phyloP scores from a whole-genome alignment of 1,140 invertebrate species.

The Oedothorax gibbosus region DNA sequence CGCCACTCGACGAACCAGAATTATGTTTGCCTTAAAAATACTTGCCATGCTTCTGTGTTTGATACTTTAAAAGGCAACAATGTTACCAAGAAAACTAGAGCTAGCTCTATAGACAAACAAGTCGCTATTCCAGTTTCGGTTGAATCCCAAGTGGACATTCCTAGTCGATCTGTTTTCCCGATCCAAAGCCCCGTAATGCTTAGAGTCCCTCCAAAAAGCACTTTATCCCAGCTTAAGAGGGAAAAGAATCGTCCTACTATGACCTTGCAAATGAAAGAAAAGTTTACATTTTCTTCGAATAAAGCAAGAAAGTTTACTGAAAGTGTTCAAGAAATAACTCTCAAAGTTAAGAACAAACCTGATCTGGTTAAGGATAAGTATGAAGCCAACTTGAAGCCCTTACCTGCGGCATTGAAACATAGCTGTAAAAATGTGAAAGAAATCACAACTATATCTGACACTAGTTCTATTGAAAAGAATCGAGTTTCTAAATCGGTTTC shows the following conservation, averaged over 20 bases:
- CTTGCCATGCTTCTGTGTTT: neutral
- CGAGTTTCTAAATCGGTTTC: neutral
- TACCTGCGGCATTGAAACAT: too few species aligned
- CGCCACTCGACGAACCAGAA: neutral
- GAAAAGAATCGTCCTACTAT: neutral
- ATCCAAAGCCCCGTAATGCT: conserved; percentile 20
- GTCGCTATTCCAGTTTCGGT: neutral
- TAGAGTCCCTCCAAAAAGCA: conserved; percentile 24
- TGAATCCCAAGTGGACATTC: conserved; percentile 10
- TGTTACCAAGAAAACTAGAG: too few species aligned
- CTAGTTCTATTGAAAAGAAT: too few species aligned
- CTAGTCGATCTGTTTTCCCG: conserved; percentile 28
- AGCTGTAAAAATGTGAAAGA: too few species aligned
- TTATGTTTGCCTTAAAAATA: conserved; percentile 10
- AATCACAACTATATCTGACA: too few species aligned
- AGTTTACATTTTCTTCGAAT: too few species aligned
- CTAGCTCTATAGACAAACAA: too few species aligned
- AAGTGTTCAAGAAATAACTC: conserved; percentile 20
- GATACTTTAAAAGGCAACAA: neutral
- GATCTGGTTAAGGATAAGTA: too few species aligned
- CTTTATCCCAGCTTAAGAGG: conserved; percentile 10
- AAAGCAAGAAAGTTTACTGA: neutral
- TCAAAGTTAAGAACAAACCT: too few species aligned
- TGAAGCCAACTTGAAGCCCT: too few species aligned
- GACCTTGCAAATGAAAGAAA: too few species aligned